phyloP scores from a whole-genome alignment of 2,888 invertebrate species.

The Protophormia terraenovae region DNA sequence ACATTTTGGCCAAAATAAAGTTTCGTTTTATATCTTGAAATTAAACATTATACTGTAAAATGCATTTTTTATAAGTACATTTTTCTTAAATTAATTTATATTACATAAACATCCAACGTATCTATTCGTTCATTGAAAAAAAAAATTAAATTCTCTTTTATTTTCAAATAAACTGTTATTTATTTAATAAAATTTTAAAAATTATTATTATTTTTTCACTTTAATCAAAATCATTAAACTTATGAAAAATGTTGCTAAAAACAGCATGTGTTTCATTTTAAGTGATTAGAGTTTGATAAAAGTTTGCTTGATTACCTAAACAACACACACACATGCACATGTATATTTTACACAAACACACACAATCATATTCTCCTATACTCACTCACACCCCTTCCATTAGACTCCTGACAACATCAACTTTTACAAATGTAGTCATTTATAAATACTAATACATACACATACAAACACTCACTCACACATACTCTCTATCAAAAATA shows the following conservation, averaged over 20 bases:
- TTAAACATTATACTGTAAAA: too few species aligned
- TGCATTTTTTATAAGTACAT: too few species aligned
- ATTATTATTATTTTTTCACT: neutral
- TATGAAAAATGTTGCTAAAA: neutral
- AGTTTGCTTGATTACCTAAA: conserved; percentile 37
- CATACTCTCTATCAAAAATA: neutral
- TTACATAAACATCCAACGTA: too few species aligned
- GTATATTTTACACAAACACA: too few species aligned
- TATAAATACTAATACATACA: neutral
- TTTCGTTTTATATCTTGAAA: too few species aligned
- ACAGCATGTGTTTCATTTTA: conserved; percentile 23
- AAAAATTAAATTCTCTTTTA: too few species aligned
- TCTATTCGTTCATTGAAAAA: too few species aligned
- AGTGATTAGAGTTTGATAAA: conserved; percentile 37
- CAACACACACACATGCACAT: neutral
- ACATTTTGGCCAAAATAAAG: too few species aligned
- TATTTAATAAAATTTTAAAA: too few species aligned
- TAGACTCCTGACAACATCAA: neutral
- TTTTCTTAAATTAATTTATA: too few species aligned
- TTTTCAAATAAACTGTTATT: too few species aligned
- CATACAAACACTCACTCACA: neutral
- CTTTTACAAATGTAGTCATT: conserved; percentile 13
- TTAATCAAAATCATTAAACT: conserved; percentile 10
- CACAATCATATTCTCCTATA: neutral
- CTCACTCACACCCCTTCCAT: too few species aligned